Base-by-base conservation (phyloP, 2,113 vertebrate species). In the Propithecus coquereli region DNA sequence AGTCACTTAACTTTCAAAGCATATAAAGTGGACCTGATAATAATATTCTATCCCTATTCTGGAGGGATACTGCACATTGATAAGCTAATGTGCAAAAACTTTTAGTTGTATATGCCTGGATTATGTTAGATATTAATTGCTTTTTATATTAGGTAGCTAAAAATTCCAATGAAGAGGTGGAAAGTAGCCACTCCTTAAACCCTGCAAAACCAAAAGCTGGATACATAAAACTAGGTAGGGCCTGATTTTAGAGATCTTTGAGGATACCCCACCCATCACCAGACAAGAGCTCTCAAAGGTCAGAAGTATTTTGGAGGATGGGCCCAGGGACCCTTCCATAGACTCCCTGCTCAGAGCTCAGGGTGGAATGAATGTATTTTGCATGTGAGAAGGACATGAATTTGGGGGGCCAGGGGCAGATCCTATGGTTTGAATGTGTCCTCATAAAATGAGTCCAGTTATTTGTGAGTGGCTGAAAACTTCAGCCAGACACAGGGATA, bases 141-240 rank as follows among this genome's bases (percentile, higher is more conserved):
- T 91, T 86, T 95, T 87, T 54, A 52, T 96, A 91, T 30, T 74
- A 93, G 57, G 13, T 84, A 82, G 23, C 71, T 5, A 86, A 8
- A 92, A 66, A 43, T 82, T 79, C 59, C 37, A 43, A 17, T n/a
- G 71, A 91, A 73, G 50, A 94, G 5, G 6, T 23, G 73, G 23
- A 87, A 93, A 93, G 23, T 6, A 50, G 4, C 1, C 30, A 52
- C 7, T 59, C n/a, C 59, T 85, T 65, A 92, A 90, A 76, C 32
- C 1, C 37, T 86, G 9, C 11, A 87, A 91, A 88, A 74, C 45
- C 27, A 66, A 90, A 87, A 50, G 2, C 37, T 87, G 10, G 2
- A 54, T 74, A 30, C 25, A 30, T 77, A 96, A 96, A 91, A 89
- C 2, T 45, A 66, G 52, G 12, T 45, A 66, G 52, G 12, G 18